A percentile compares a stretch with the other conserved stretches of the same genome.
Conservation (phyloP, 2,797 vertebrate genomes). For the Pagetopsis macropterus region DNA sequence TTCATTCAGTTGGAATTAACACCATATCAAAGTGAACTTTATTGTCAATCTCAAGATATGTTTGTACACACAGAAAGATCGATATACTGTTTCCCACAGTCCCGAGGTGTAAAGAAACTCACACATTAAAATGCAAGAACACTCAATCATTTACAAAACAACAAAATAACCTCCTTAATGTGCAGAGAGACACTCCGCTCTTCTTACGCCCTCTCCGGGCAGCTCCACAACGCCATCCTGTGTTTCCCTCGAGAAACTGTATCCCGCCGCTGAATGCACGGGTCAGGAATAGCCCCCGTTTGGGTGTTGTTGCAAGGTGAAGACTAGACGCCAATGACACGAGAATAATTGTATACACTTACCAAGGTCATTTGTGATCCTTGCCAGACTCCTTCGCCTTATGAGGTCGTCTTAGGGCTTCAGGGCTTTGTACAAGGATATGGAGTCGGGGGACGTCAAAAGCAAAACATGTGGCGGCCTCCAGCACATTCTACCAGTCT, state of each 20-base stretch:
- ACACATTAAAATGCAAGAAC: no score
- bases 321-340: constrained; percentile 72
- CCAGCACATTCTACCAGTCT: no score
- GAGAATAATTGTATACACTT: constrained; percentile 35
- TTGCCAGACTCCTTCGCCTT: constrained; percentile 1
- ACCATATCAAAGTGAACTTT: constrained; percentile 31
- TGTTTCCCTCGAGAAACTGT: constrained; percentile 81
- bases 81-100: no score
- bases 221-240: constrained; percentile 32
- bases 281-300: constrained; percentile 83
- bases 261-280: constrained; percentile 81
- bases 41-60: no score
- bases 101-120: no score
- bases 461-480: no score
- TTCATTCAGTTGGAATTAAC: constrained; percentile 60
- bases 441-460: no score
- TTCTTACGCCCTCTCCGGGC: constrained; percentile 55
- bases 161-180: constrained; percentile 12
- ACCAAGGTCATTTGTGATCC: constrained; percentile 32
- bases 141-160: no score
- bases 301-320: constrained; percentile 82
- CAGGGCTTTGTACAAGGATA: no score
- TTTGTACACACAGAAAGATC: no score
- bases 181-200: constrained; percentile 10
- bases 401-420: constrained; percentile 7